Base-by-base conservation (phyloP, 2,888 invertebrate species). In the Acleris holmiana region DNA sequence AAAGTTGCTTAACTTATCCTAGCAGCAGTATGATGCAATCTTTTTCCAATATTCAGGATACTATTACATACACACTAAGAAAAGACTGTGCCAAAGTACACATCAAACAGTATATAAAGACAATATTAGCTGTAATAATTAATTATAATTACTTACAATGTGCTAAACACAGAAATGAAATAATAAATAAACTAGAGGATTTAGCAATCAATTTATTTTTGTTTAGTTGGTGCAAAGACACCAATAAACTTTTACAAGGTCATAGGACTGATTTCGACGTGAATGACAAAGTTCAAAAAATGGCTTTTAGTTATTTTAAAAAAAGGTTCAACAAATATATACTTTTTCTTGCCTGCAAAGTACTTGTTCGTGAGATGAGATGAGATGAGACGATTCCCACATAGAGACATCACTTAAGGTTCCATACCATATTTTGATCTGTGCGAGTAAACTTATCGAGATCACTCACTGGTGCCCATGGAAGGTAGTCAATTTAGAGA, bases 201-300 rank as follows among this genome's bases (percentile, higher is more conserved):
- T 23, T 55, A 10, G 21, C 55, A 2, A 18, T 8, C 25, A 44
- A n/a, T 15, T 44, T 55, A n/a, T 55, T 55, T 15, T 13, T 55
- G 23, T 18, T 21, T 55, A 40, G 23, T n/a, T 46, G 55, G 55
- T 46, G 55, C 23, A 44, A n/a, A 7, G 44, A 46, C 10, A 44
- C 23, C 17, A 46, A 54, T 18, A 46, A 46, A 46, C 2, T 46
- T 15, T 46, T 46, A 10, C 4, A 44, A n/a, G n/a, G 44, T n/a
- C n/a, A n/a, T n/a, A n/a, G n/a, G n/a, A n/a, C n/a, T n/a, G n/a
- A n/a, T n/a, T n/a, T n/a, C n/a, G n/a, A n/a, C n/a, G n/a, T n/a
- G n/a, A n/a, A n/a, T n/a, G n/a, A n/a, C n/a, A n/a, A n/a, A n/a
- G n/a, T n/a, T n/a, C n/a, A n/a, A n/a, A n/a, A n/a, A n/a, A n/a